These are phyloP conservation scores for Carpatolechia fugitivella DNA, from an alignment of 2,888 invertebrate species.

Conservation along the genomic window DNA sequence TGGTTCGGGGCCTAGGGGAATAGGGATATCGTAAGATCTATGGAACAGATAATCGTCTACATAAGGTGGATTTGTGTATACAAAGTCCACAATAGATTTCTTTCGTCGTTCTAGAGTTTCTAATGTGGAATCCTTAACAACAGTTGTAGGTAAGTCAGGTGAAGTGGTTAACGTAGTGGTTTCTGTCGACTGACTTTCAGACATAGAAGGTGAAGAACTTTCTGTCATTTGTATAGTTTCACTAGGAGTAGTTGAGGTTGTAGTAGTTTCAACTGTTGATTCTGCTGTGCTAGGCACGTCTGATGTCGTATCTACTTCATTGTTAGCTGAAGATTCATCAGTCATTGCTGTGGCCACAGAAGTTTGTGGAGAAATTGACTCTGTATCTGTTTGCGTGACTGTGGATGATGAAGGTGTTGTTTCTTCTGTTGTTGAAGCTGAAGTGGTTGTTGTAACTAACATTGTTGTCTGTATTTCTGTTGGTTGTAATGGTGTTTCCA, in stretches of 20 bases:
- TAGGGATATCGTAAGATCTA: conserved; percentile 53
- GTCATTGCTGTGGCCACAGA: conserved; percentile 8
- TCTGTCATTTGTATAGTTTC: conserved; percentile 24
- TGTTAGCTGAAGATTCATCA: conserved; percentile 39
- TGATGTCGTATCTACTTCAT: conserved; percentile 37
- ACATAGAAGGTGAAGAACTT: conserved; percentile 23
- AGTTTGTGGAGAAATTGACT: conserved; percentile 15
- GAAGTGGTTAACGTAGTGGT: conserved; percentile 16
- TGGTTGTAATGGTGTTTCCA: conserved; percentile 26
- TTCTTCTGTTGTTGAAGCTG: conserved; percentile 5
- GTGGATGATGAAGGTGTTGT: conserved; percentile 7
- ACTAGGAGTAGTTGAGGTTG: conserved; percentile 22
- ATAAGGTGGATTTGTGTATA: conserved; percentile 62
- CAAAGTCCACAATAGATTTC: conserved; percentile 65
- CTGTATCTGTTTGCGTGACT: conserved; percentile 5
- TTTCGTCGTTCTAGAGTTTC: conserved; percentile 62
- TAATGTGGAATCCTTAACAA: conserved; percentile 37
- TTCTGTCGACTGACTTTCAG: conserved; percentile 14
- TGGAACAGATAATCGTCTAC: conserved; percentile 58
- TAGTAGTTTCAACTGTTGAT: conserved; percentile 9
- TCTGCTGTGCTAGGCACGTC: conserved; percentile 12
- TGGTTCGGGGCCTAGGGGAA: conserved; percentile 24
- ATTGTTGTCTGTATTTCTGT: conserved; percentile 30
- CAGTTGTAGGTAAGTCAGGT: conserved; percentile 19
- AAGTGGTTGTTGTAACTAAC: not conserved